Evolutionary conservation across 1,140 invertebrate genomes (phyloP), one percentile per base, ranked within the genome.

Genomic region (Wiebesia pumilae): DNA sequence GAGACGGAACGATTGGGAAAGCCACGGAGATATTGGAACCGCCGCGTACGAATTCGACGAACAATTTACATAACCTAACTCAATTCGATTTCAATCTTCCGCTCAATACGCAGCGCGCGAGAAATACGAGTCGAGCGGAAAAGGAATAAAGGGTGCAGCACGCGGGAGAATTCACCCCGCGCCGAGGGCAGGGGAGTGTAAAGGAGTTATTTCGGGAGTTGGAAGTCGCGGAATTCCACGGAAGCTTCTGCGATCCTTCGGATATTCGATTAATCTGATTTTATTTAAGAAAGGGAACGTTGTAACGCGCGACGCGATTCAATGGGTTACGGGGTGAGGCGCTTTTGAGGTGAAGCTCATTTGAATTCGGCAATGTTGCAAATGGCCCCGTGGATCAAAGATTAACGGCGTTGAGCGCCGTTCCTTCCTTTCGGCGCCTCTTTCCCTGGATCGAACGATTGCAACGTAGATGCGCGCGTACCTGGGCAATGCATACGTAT

Each of bases 41-140:
- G 40, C 54, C 35, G 73, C 69, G 86, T 87, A 85, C 88, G 84
- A 89, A 88, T 89, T 89, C 88, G 83, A 67, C 65, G 84, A 89
- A 84, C 88, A 89, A 89, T 89, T 89, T 89, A 89, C 88, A 89
- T 89, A 89, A 89, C 88, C 84, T 89, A 89, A 89, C 87, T 89
- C 88, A 88, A 89, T 89, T 89, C 88, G 88, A 89, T 87, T 87
- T 88, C 88, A 88, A 88, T 88, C 88, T 88, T 88, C 84, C 85
- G 88, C 83, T 87, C 78, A 67, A 87, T 87, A 87, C 86, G 75
- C 43, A 24, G 67, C 4, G 75, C 38, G 85, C 58, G 75, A 79
- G 83, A 78, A 69, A 78, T 58, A 79, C 58, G 79, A 81, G 75
- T 79, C 81, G 58, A 79, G 67, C 62, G 77, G 65, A 84, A 87